Percentiles rank a stretch among this genome's conserved stretches.
These are phyloP conservation scores for Brachionus rubens DNA, from an alignment of 1,140 invertebrate genomes.

Conservation along the genomic window DNA sequence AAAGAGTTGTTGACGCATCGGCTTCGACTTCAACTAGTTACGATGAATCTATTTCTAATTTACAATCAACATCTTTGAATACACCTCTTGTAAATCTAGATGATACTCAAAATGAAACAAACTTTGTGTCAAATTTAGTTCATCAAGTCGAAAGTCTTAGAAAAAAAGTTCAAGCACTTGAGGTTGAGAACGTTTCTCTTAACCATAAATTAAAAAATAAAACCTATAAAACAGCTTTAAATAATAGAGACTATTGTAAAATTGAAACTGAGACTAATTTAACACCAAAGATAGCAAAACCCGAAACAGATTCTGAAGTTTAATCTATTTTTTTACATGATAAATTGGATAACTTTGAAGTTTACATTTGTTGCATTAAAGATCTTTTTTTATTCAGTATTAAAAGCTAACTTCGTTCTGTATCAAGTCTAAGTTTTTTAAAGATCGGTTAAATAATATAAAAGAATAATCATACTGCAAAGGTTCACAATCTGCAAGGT, in stretches of 20 bases:
- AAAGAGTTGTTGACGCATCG: not conserved
- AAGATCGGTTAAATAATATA: too few relatives aligned
- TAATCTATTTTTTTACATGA: too few relatives aligned
- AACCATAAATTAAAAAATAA: slow-evolving; percentile 11
- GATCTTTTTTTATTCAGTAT: too few relatives aligned
- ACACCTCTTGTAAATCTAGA: not conserved
- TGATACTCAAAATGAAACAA: not conserved
- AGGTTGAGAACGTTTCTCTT: not conserved
- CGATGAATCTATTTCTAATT: not conserved
- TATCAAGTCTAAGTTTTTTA: too few relatives aligned
- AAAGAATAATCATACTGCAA: too few relatives aligned
- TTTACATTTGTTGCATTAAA: too few relatives aligned
- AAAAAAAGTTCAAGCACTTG: not conserved
- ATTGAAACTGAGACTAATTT: slow-evolving; percentile 23
- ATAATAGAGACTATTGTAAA: slow-evolving; percentile 39
- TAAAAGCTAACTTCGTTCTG: too few relatives aligned
- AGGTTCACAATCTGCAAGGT: too few relatives aligned
- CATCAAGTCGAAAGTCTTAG: not conserved
- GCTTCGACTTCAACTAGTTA: not conserved
- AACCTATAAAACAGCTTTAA: not conserved
- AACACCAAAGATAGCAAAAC: not conserved
- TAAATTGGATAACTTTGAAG: too few relatives aligned
- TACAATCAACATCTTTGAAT: not conserved
- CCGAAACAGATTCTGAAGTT: slow-evolving; percentile 23
- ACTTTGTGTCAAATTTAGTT: not conserved